phyloP scores from a whole-genome alignment of 2,888 invertebrate species.

The Stenchaetothrips biformis region DNA sequence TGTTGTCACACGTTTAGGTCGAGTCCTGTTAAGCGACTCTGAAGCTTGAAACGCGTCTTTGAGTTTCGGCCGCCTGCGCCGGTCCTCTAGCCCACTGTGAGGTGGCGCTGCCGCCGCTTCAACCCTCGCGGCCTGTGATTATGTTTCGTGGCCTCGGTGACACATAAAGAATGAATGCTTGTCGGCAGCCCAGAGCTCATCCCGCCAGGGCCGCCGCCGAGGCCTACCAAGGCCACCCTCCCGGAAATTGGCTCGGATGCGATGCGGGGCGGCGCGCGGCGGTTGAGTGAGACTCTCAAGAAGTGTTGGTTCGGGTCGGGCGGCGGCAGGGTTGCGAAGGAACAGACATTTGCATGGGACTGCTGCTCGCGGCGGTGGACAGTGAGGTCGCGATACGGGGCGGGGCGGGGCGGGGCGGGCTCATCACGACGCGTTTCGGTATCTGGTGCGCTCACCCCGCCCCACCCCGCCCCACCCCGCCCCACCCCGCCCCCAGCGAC shows the following conservation, averaged over 20 bases:
- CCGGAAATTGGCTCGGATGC: constrained; percentile 10
- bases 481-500: neutral
- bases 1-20: too few relatives aligned
- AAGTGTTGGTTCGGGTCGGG: constrained; percentile 4
- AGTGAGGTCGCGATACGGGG: neutral
- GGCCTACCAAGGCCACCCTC: neutral
- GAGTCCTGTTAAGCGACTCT: too few relatives aligned
- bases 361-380: neutral
- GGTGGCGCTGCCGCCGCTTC: too few relatives aligned
- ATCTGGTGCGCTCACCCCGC: neutral
- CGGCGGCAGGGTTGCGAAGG: neutral
- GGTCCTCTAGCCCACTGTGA: too few relatives aligned
- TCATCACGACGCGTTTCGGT: too few relatives aligned
- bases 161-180: too few relatives aligned
- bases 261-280: neutral
- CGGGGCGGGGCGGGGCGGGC: neutral
- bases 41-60: too few relatives aligned
- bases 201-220: neutral
- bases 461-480: neutral
- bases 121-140: too few relatives aligned
- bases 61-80: too few relatives aligned
- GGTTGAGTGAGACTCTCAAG: neutral
- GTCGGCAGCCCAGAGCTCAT: neutral
- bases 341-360: neutral
- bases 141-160: too few relatives aligned